These are phyloP conservation scores for Drosophila vallismaia DNA, from an alignment of 2,888 invertebrate genomes.

Conservation along the genomic window DNA sequence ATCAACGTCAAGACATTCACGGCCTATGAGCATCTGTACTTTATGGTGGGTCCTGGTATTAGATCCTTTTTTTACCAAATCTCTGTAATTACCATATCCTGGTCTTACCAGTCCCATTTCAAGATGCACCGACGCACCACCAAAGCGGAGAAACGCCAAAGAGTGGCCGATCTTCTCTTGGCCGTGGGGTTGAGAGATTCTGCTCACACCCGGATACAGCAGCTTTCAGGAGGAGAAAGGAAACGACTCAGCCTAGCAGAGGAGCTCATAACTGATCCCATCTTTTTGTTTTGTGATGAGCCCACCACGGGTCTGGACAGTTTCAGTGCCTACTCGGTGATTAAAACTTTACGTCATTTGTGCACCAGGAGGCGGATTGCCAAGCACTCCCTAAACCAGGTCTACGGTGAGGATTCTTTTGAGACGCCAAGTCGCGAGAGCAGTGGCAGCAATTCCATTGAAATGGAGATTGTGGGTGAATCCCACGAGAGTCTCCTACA, in stretches of 20 bases:
- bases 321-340: slow-evolving; percentile 92
- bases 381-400: slow-evolving; percentile 67
- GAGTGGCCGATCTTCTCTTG: slow-evolving; percentile 78
- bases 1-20: slow-evolving; percentile 91
- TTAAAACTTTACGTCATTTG: slow-evolving; percentile 88
- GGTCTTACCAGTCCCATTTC: slow-evolving; percentile 87
- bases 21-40: slow-evolving; percentile 92
- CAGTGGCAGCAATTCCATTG: slow-evolving; percentile 70
- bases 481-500: slow-evolving; percentile 60
- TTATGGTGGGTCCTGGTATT: slow-evolving; percentile 88
- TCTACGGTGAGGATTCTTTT: slow-evolving; percentile 78
- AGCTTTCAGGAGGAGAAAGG: slow-evolving; percentile 95
- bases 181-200: slow-evolving; percentile 91
- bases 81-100: not conserved
- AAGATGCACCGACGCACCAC: slow-evolving; percentile 88
- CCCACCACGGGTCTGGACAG: slow-evolving; percentile 97
- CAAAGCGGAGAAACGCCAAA: slow-evolving; percentile 80
- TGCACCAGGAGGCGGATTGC: slow-evolving; percentile 83
- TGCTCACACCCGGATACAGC: slow-evolving; percentile 88
- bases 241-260: slow-evolving; percentile 94
- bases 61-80: not conserved
- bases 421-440: slow-evolving; percentile 64
- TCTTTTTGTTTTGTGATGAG: slow-evolving; percentile 96
- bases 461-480: slow-evolving; percentile 74
- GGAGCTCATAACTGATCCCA: slow-evolving; percentile 94